These are phyloP conservation scores for Ormyrus nitidulus DNA, from an alignment of 2,888 invertebrate genomes.

Conservation along the genomic window DNA sequence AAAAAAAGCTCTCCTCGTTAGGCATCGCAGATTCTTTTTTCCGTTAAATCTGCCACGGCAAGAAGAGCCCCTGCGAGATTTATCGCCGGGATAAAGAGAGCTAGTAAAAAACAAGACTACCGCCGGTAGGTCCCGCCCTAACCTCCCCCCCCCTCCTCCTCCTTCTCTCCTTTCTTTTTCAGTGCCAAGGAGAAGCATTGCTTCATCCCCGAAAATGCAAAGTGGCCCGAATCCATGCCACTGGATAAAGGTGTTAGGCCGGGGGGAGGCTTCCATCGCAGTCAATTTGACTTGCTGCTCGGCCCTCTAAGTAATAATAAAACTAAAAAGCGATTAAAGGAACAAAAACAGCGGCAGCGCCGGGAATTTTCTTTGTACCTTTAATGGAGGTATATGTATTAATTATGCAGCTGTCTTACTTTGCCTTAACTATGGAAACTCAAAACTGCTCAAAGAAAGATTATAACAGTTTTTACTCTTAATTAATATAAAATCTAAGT, in stretches of 20 bases:
- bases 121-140: neutral
- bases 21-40: slow-evolving; percentile 60
- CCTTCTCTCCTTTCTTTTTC: slow-evolving; percentile 42
- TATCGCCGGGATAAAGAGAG: slow-evolving; percentile 66
- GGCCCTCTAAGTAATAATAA: slow-evolving; percentile 28
- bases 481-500: too few relatives aligned
- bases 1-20: slow-evolving; percentile 58
- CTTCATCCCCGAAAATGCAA: slow-evolving; percentile 53
- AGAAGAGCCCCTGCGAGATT: slow-evolving; percentile 61
- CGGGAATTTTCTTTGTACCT: slow-evolving; percentile 3
- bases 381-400: slow-evolving; percentile 3
- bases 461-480: too few relatives aligned
- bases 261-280: slow-evolving; percentile 44
- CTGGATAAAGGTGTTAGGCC: slow-evolving; percentile 49
- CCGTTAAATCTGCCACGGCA: slow-evolving; percentile 60
- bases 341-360: neutral
- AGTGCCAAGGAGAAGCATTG: slow-evolving; percentile 28
- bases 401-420: slow-evolving; percentile 7
- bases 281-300: slow-evolving; percentile 50
- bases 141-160: slow-evolving; percentile 38
- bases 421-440: too few relatives aligned
- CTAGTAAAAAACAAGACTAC: slow-evolving; percentile 62
- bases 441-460: too few relatives aligned
- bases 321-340: slow-evolving; percentile 17
- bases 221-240: slow-evolving; percentile 49